Base-by-base conservation (phyloP, 2,888 invertebrate species). In the Amphimallon solstitiale region DNA sequence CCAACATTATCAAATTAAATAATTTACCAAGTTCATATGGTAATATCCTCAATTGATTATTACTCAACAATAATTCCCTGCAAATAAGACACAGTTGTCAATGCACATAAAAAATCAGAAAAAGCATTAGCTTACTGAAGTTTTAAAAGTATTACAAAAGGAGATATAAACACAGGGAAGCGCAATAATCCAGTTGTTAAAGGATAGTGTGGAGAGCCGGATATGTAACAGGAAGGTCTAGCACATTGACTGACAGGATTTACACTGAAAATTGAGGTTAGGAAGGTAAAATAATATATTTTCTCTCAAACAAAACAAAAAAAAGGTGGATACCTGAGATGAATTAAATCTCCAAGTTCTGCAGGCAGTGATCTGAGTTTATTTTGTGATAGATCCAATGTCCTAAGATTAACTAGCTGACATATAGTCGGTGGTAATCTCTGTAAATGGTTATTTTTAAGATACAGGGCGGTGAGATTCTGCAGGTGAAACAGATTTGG, bases 1-100 rank as follows among this genome's bases (percentile, higher is more conserved):
- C 96, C 74, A 99, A 87, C 78, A 93, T 89, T 83, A 96, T 94
- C 72, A 99, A 88, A 85, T 98, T 95, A 85, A 98, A 99, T 76
- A 98, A 88, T 85, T 97, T 97, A 75, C 99, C 99, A 76, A 99
- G 87, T 85, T 98, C 98, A 84, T 94, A 97, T 2, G 99, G 99
- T 78, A 99, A 86, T 75, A 93, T 92, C 73, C 97, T 89, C 75
- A 99, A 88, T 84, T 91, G 92, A 85, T 99, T 99, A 85, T 98
- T 92, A 85, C 94, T 94, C 74, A 99, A 86, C 79, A 94, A 89
- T 76, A 99, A 88, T 86, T 98, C 98, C 85, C 97, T 94, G 86
- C 52, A 86, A 87, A 49, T 4, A 17, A 60, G 29, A 56, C 21
- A 23, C 17, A 46, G 19, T 17, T 43, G 17, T 15, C 0, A 19